Conservation (phyloP, 35 echinoderm and acorn worm species). For the Ptychodera flava region DNA sequence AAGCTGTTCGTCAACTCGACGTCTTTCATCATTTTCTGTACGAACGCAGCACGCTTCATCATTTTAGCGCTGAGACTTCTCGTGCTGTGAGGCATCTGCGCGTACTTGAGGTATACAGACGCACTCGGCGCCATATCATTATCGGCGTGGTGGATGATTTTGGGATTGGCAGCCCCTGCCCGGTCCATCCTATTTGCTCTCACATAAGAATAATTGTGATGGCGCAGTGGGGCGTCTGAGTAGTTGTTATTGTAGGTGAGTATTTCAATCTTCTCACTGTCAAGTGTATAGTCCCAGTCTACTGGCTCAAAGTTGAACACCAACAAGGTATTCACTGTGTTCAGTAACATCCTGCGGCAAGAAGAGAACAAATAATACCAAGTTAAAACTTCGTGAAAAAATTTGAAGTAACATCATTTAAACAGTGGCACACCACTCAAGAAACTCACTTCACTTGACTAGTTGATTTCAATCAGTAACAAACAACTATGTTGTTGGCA, state of each 20-base stretch:
- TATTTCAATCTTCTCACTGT: slow-evolving; percentile 80
- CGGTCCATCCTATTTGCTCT: slow-evolving; percentile 74
- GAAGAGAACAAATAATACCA: background rate
- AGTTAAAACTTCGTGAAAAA: background rate
- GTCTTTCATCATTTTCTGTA: slow-evolving; percentile 46
- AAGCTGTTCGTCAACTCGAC: slow-evolving; percentile 63
- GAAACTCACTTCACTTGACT: no score
- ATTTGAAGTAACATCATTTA: no score
- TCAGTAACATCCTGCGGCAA: slow-evolving; percentile 54
- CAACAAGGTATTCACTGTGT: slow-evolving; percentile 86
- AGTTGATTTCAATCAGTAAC: no score
- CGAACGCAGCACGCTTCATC: slow-evolving; percentile 37
- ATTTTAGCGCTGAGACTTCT: slow-evolving; percentile 53
- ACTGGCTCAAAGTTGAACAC: slow-evolving; percentile 94
- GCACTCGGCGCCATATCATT: background rate
- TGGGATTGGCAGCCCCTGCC: slow-evolving; percentile 75
- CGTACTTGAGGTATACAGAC: background rate
- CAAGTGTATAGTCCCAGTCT: slow-evolving; percentile 72
- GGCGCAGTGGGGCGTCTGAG: slow-evolving; percentile 64
- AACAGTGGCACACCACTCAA: no score
- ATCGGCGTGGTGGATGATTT: slow-evolving; percentile 50
- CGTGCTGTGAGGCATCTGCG: slow-evolving; percentile 62
- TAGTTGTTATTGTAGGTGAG: slow-evolving; percentile 81
- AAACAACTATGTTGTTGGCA: no score
- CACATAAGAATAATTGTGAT: slow-evolving; percentile 76